Base-by-base conservation (phyloP, 2,113 vertebrate genomes). In the Tragulus kanchil region DNA sequence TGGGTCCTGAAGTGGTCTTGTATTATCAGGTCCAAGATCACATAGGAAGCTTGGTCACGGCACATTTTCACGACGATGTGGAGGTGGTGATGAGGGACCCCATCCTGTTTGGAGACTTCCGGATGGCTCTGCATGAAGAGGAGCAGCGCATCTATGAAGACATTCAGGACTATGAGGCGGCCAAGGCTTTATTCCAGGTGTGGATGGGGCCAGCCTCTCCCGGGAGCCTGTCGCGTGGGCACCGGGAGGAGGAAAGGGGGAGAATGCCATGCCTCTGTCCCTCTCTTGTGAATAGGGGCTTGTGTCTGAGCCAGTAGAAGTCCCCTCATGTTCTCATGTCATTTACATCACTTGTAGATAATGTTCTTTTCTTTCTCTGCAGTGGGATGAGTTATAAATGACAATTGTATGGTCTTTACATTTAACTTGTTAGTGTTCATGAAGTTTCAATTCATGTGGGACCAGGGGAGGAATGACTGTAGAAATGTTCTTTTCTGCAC, bases 21-120 rank as follows among this genome's bases (percentile, higher is more conserved):
- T 97, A 10, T 42, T 64, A 75, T 6, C 97, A 99, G 99, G 99
- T 99, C 31, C 99, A 99, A 98, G 98, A 97, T 1, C 99, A 99
- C 91, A 98, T 99, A 93, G 98, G 97, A 78, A 91, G 21, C 6
- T 95, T 99, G 96, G 98, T 99, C 45, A 98, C 97, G 58, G 98
- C 99, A 16, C 98, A 99, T 97, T 99, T 99, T 36, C 28, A 8
- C 0, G 98, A 99, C 4, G 98, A 99, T 0, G 42, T 98, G 67
- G 99, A 99, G 81, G 71, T 97, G 0, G 98, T 98, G 50, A 99
- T 99, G 99, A 99, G 98, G 95, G 99, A 99, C 93, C 99, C 99
- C 0, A 97, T 99, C 97, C 98, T 99, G 64, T 99, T 99, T 96
- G 99, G 99, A 94, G 99, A 99, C 98, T 99, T 99, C 98, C 99